Evolutionary conservation across 2,113 vertebrate species (phyloP), one percentile per base, ranked within the genome.

Genomic region (Petrocephalus zakoni): DNA sequence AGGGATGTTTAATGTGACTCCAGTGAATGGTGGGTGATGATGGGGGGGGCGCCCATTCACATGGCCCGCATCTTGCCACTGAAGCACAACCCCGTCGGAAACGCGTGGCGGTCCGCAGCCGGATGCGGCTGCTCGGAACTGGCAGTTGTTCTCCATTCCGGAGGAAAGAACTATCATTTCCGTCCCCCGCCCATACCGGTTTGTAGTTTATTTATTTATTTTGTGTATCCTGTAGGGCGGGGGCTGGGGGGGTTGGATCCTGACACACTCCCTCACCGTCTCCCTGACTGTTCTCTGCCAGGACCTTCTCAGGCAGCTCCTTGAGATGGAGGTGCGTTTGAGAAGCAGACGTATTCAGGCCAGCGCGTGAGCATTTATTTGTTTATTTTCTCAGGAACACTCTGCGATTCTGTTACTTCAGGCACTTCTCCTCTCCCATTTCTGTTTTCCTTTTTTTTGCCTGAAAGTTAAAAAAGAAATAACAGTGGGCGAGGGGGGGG

Each of bases 271-370:
- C 88, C 85, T 78, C 78, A 83, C 58, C 2, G 55, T 90, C 61
- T 88, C 82, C 47, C 55, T 25, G 46, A 49, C 61, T 87, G 55
- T 64, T 46, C 53, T 87, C 34, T 90, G 22, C 51, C n/a, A 85
- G 87, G 49, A 86, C 83, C 64, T 58, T 64, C 83, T 89, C 78
- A 88, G 56, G 61, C 46, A 55, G 55, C 55, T 68, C 68, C 29
- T 5, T 7, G 68, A 29, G 25, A 75, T 19, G 68, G 68, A 82
- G 15, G 46, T 25, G 21, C 22, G 86, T 87, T 88, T 89, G 78
- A 81, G 19, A 87, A 89, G 75, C 46, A 88, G 88, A 88, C 88
- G 72, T 92, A 90, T 91, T 91, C 84, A 87, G 89, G 90, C 90
- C 78, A 89, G 46, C 52, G 49, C 51, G 58, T 88, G 42, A 82